Evolutionary conservation across 2,797 vertebrate species (phyloP), one percentile per base, ranked within the genome.

Genomic region (Synanceia verrucosa): DNA sequence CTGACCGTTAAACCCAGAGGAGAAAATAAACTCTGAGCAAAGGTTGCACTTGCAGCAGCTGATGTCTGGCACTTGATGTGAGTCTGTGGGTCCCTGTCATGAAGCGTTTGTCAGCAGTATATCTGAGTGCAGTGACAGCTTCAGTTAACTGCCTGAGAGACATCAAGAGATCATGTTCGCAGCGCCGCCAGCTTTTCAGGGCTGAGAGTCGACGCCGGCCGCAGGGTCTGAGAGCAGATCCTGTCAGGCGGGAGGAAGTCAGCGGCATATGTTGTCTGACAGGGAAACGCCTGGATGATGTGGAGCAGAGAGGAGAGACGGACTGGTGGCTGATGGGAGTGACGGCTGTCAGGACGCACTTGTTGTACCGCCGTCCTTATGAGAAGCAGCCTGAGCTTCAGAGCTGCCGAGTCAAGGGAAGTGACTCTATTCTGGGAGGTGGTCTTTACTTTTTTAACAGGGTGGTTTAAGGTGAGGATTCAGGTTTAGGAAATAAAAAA

Each of bases 211-310:
- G 55, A 78, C 51, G 78, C 72, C 61, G 76, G 90, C 92, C 92
- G 82, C 83, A 57, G 91, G 92, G 79, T 86, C 85, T 39, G 68
- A 53, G 88, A 94, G 91, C 87, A 84, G 88, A 92, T 92, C 82
- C 91, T 91, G 92, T 92, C 92, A 91, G 87, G 73, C 65, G 46
- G 83, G 81, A 76, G 16, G 14, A 66, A 85, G 86, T n/a, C 79
- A 23, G 76, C 16, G 83, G 89, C 92, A 93, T 94, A 94, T 93
- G 93, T 86, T 85, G 79, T 78, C 79, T 94, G 93, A 93, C 92
- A 94, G 89, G 61, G 70, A 88, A 84, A 81, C 53, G 88, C 88
- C 88, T 80, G 88, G 79, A 77, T 84, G 84, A 65, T 76, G 88
- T 79, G 23, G 63, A 87, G 87, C 76, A 29, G 52, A 68, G 78